Evolutionary conservation across 2,113 vertebrate genomes (phyloP).

Genomic region (Hippocampus comes): DNA sequence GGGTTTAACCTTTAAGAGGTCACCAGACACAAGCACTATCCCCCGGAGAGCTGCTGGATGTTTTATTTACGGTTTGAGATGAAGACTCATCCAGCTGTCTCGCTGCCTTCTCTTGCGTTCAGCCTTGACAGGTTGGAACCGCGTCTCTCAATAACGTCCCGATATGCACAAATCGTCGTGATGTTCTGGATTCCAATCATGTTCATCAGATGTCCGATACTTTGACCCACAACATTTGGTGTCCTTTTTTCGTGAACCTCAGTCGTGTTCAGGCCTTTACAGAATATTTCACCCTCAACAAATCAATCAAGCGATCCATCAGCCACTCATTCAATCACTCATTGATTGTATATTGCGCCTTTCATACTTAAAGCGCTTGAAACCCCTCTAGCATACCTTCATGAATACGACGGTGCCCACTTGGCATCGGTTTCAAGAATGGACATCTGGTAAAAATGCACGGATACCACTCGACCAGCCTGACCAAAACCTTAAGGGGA

Average conservation of each 20-base stretch:
- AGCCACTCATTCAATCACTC: too few relatives aligned
- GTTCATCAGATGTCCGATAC: conserved; percentile 15
- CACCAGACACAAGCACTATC: conserved; percentile 62
- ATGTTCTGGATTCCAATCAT: background rate
- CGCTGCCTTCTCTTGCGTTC: conserved; percentile 42
- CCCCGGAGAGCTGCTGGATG: conserved; percentile 49
- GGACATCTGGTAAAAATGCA: too few relatives aligned
- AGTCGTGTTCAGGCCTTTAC: conserved; percentile 8
- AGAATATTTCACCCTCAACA: conserved; percentile 17
- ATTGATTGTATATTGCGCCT: too few relatives aligned
- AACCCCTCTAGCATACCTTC: too few relatives aligned
- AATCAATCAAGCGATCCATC: conserved; percentile 12
- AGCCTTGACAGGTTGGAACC: conserved; percentile 31
- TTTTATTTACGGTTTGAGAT: conserved; percentile 62
- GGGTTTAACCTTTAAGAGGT: conserved; percentile 68
- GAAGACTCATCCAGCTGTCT: conserved; percentile 41
- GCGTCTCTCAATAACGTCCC: too few relatives aligned
- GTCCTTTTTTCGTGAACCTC: too few relatives aligned
- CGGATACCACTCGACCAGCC: too few relatives aligned
- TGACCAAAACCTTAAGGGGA: too few relatives aligned
- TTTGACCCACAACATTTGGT: conserved; percentile 30
- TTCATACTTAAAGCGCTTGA: too few relatives aligned
- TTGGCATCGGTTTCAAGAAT: too few relatives aligned
- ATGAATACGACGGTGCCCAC: too few relatives aligned
- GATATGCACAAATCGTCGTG: background rate